Conservation (phyloP, 2,888 invertebrate genomes). For the Enoplolaimus lenunculus region DNA sequence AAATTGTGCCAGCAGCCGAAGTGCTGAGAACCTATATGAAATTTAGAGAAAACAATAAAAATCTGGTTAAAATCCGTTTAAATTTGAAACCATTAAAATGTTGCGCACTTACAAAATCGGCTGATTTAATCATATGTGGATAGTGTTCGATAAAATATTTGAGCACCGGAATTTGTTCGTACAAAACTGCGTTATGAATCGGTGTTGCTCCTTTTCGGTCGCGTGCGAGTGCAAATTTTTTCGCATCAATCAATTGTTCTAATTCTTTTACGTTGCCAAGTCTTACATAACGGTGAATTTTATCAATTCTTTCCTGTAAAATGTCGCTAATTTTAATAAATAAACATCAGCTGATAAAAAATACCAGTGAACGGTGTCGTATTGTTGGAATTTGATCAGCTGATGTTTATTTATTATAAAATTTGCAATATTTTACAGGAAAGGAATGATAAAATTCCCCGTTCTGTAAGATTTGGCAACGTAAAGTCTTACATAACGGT, state of each 20-base stretch:
- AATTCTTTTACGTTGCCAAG: constrained; percentile 67
- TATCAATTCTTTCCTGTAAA: constrained; percentile 66
- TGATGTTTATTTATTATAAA: too few relatives aligned
- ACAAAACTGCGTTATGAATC: constrained; percentile 72
- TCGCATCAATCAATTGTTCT: constrained; percentile 61
- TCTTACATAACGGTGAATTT: constrained; percentile 67
- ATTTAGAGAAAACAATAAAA: too few relatives aligned
- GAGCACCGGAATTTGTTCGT: constrained; percentile 54
- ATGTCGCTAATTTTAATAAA: neutral
- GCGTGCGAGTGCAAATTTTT: constrained; percentile 64
- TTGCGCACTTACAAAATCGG: constrained; percentile 42
- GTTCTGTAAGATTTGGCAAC: too few relatives aligned
- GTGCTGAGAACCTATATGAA: too few relatives aligned
- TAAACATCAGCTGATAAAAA: too few relatives aligned
- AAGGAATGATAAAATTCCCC: too few relatives aligned
- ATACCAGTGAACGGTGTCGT: too few relatives aligned
- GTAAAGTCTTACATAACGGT: constrained; percentile 66
- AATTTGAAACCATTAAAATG: too few relatives aligned
- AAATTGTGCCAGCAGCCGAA: too few relatives aligned
- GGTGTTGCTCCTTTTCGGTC: constrained; percentile 56
- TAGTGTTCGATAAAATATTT: constrained; percentile 51
- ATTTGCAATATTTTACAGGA: too few relatives aligned
- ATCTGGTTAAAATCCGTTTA: too few relatives aligned
- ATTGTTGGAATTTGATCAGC: too few relatives aligned
- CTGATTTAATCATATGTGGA: constrained; percentile 64